These are phyloP conservation scores for Cuniculus paca DNA, from an alignment of 2,797 vertebrate genomes.

Conservation along the genomic window DNA sequence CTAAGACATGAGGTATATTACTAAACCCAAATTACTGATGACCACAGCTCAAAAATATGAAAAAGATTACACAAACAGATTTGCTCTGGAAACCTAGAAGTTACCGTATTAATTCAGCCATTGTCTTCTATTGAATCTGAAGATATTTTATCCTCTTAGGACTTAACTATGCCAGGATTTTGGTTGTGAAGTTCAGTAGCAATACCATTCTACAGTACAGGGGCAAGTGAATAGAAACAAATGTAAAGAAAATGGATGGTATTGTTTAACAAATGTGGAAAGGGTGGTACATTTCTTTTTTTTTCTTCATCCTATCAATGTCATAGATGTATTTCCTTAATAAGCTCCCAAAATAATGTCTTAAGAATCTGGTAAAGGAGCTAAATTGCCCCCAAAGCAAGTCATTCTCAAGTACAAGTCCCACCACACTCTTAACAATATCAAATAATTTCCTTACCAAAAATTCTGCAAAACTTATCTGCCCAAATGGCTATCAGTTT, in stretches of 20 bases:
- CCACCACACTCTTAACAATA: fast-evolving
- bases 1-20: background rate
- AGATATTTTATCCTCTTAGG: background rate
- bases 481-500: background rate
- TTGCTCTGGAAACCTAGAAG: background rate
- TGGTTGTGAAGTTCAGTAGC: background rate
- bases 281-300: background rate
- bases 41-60: background rate
- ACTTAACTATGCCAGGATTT: background rate
- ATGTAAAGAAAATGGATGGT: background rate
- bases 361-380: background rate
- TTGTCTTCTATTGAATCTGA: background rate
- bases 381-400: background rate
- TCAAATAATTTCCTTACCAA: background rate
- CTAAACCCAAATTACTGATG: background rate
- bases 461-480: background rate
- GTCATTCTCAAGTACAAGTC: background rate
- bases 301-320: background rate
- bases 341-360: background rate
- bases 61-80: background rate
- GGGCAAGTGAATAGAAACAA: background rate
- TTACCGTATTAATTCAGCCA: background rate
- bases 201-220: too few relatives aligned
- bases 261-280: background rate
- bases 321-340: background rate